Conservation (phyloP, 2,888 invertebrate species). For the Andricus curvator region DNA sequence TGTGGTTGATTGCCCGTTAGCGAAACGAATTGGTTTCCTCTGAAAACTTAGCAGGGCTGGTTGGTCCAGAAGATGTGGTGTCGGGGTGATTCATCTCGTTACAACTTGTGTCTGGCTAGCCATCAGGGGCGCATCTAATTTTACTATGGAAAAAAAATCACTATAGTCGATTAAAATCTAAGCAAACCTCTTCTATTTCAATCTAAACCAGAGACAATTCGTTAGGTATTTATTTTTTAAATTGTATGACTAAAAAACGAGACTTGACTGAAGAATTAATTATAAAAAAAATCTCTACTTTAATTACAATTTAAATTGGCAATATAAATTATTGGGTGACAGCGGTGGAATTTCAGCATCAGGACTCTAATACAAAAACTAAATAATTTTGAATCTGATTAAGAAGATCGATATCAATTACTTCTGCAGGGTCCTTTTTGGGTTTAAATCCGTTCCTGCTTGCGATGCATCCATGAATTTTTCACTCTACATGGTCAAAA, state of each 20-base stretch:
- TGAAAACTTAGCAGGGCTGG: not conserved
- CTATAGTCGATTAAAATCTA: not conserved
- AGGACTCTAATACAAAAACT: not conserved
- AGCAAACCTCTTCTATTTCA: not conserved
- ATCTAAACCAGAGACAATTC: no score
- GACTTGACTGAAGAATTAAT: no score
- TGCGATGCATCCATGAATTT: conserved; percentile 20
- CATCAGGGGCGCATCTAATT: not conserved
- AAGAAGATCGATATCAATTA: not conserved
- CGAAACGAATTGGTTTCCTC: conserved; percentile 22
- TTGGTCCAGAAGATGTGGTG: not conserved
- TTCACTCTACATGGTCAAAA: not conserved
- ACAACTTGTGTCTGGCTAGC: conserved; percentile 12
- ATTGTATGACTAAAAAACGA: no score
- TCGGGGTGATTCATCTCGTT: conserved; percentile 17
- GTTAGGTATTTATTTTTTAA: no score
- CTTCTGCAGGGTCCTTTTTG: not conserved
- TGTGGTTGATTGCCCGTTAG: not conserved
- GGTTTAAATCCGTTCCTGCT: not conserved
- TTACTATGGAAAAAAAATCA: not conserved
- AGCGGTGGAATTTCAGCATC: not conserved
- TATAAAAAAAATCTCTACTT: not conserved
- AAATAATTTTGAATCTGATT: not conserved
- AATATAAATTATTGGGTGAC: not conserved
- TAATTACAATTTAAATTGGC: no score